These are phyloP conservation scores for Oppia nitens DNA, from an alignment of 1,140 invertebrate species.

Conservation along the genomic window DNA sequence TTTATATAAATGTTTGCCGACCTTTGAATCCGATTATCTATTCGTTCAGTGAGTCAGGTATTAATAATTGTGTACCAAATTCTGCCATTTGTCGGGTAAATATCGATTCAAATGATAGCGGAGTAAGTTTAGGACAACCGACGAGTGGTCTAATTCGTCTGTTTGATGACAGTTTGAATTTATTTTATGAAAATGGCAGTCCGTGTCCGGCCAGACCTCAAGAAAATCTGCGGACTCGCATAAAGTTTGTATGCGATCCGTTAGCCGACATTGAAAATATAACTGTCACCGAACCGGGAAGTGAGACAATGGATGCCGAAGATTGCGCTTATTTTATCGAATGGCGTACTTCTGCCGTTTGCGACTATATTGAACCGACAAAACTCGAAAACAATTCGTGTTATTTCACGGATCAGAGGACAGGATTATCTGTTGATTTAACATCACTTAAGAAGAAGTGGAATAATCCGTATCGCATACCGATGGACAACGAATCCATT, in stretches of 20 bases:
- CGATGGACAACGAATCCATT: not conserved
- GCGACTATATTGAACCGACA: not conserved
- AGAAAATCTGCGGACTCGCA: constrained; percentile 22
- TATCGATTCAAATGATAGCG: constrained; percentile 13
- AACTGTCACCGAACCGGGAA: not conserved
- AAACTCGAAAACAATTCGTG: not conserved
- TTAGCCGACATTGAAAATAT: not conserved
- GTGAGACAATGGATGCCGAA: constrained; percentile 6
- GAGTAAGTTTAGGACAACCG: constrained; percentile 26
- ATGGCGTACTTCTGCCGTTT: constrained; percentile 16
- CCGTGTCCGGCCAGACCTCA: constrained; percentile 21
- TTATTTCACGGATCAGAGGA: constrained; percentile 7
- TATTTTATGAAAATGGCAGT: constrained; percentile 26
- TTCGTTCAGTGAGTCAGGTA: not conserved
- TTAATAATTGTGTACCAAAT: constrained; percentile 25
- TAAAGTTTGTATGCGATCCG: constrained; percentile 26
- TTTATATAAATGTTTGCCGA: constrained; percentile 29
- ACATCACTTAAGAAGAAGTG: not conserved
- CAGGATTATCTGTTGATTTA: constrained; percentile 3
- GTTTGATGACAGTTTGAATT: constrained; percentile 21
- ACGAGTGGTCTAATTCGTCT: constrained; percentile 21
- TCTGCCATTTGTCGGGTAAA: constrained; percentile 24
- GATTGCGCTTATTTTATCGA: constrained; percentile 19
- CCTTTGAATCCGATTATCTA: constrained; percentile 24
- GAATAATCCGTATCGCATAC: not conserved